Evolutionary conservation across 2,797 vertebrate species (phyloP), one percentile per base, ranked within the genome.

Genomic region (Pangasius macronema): DNA sequence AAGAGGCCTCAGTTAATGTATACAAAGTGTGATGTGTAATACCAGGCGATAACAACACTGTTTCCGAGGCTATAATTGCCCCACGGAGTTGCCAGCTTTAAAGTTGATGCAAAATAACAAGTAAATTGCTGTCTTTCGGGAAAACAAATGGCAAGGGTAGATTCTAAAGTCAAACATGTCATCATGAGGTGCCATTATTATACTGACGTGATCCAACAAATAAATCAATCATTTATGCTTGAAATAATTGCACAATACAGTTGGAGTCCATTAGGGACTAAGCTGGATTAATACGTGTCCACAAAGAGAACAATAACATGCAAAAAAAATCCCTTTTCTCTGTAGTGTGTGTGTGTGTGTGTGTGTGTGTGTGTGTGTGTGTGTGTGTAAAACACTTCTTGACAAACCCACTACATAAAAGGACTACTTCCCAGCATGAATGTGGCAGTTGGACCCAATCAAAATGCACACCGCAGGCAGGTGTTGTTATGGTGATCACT

Each of bases 401-500:
- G 87, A 88, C 84, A 86, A 88, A 88, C 81, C 84, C 42, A 80
- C 72, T 88, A 57, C 53, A 89, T 86, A 81, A 85, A 89, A 89
- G 87, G 65, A 77, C 82, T 83, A 85, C 88, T 85, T 87, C 67
- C 76, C 77, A 87, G 63, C 86, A 86, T 88, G 82, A 87, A 77
- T 30, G 88, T 70, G 75, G 83, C 84, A 82, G 83, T 77, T 67
- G 39, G 89, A 86, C 83, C 88, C 90, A 87, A 91, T 89, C 86
- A 89, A 86, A 51, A 87, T 84, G 85, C 86, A 84, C 82, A 75
- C 80, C 55, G 86, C 76, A 79, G 83, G 87, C 88, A 87, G 84
- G 89, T 87, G 86, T 86, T 83, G 89, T 90, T 92, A 86, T 85
- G 84, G 88, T 82, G 82, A 90, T 89, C 84, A 90, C 82, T 88